Evolutionary conservation across 2,888 invertebrate species (phyloP).

Genomic region (Synanthedon andrenaeformis): DNA sequence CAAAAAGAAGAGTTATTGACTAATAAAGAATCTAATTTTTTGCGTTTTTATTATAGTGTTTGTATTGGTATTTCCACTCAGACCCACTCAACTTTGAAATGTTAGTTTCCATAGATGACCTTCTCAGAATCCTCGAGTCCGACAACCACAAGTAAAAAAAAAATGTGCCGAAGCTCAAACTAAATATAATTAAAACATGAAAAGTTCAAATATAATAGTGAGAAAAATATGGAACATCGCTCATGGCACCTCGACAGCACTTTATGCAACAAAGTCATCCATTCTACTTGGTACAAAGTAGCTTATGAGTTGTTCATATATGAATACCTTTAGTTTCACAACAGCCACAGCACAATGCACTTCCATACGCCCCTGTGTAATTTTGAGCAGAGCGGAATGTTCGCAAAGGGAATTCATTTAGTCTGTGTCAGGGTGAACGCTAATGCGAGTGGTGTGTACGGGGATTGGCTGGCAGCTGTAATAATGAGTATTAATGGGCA

Average conservation of each 20-base stretch:
- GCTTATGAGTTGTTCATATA: slow-evolving; percentile 18
- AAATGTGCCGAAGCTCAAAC: too few species aligned
- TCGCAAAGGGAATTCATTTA: background rate
- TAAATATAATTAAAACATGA: background rate
- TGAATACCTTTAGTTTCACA: slow-evolving; percentile 13
- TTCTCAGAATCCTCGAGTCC: too few species aligned
- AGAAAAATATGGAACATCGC: slow-evolving; percentile 17
- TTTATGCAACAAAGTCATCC: slow-evolving; percentile 31
- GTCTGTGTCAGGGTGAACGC: slow-evolving; percentile 14
- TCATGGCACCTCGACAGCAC: slow-evolving; percentile 27
- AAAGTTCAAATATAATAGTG: slow-evolving; percentile 1
- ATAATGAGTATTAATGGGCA: slow-evolving; percentile 37
- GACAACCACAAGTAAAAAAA: too few species aligned
- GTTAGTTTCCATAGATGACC: too few species aligned
- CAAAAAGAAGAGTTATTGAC: too few species aligned
- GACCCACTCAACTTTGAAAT: too few species aligned
- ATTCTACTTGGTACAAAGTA: slow-evolving; percentile 13
- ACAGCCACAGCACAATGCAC: slow-evolving; percentile 13
- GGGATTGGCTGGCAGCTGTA: background rate
- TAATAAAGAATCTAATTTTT: too few species aligned
- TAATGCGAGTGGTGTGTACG: slow-evolving; percentile 13
- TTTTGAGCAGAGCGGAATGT: background rate
- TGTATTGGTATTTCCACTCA: too few species aligned
- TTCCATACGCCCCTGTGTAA: background rate
- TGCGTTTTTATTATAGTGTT: too few species aligned